These are phyloP conservation scores for Amphibalanus amphitrite DNA, from an alignment of 1,140 invertebrate species.

Conservation along the genomic window DNA sequence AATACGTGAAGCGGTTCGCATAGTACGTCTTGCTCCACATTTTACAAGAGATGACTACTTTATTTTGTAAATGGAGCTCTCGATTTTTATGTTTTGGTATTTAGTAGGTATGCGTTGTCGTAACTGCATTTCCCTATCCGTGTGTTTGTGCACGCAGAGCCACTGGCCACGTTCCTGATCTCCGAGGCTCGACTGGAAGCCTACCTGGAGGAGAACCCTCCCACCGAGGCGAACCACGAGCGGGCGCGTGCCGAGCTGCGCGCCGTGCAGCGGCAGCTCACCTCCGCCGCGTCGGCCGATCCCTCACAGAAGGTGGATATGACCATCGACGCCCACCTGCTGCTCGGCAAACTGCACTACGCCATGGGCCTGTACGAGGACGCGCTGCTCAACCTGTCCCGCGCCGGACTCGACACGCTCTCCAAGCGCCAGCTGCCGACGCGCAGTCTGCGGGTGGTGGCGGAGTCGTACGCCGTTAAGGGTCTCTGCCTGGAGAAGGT, in stretches of 20 bases:
- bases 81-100: no score
- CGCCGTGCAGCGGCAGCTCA: not conserved
- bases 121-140: no score
- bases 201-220: constrained; percentile 68
- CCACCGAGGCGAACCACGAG: constrained; percentile 48
- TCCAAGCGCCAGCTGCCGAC: constrained; percentile 64
- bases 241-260: not conserved
- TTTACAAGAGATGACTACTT: no score
- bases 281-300: not conserved
- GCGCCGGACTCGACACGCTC: constrained; percentile 63
- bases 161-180: constrained; percentile 64
- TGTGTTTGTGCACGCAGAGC: no score
- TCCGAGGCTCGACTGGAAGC: constrained; percentile 79
- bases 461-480: constrained; percentile 88
- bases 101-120: no score
- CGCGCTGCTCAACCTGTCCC: constrained; percentile 59
- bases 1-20: no score
- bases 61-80: no score
- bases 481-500: constrained; percentile 28
- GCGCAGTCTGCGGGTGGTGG: constrained; percentile 72
- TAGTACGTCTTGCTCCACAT: no score
- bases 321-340: constrained; percentile 62
- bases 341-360: constrained; percentile 77
- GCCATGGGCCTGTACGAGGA: constrained; percentile 70
- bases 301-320: constrained; percentile 32